A percentile compares a stretch with the other conserved stretches of the same genome.
These are phyloP conservation scores for Lathamus discolor DNA, from an alignment of 2,113 vertebrate species.

Conservation along the genomic window DNA sequence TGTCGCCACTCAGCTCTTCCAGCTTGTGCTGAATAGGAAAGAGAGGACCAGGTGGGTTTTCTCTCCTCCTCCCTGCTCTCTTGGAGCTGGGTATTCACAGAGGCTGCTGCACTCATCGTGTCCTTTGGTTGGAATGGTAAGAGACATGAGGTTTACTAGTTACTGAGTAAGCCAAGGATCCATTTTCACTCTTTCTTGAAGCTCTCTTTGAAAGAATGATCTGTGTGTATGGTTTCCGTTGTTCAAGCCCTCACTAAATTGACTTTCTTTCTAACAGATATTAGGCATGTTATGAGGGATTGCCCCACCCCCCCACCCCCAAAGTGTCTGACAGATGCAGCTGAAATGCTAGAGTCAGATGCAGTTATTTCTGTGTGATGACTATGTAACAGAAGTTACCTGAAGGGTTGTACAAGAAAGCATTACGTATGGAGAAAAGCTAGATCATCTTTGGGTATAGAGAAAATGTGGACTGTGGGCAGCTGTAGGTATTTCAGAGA, in stretches of 20 bases:
- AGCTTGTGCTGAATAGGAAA: background rate
- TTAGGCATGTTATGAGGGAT: background rate
- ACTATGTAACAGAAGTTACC: background rate
- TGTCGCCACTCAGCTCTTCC: background rate
- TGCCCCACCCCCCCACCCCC: background rate
- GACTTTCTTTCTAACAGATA: background rate
- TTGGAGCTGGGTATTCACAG: background rate
- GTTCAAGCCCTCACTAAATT: background rate
- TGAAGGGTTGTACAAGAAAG: background rate
- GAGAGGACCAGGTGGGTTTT: background rate
- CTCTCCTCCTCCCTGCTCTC: background rate
- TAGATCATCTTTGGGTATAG: background rate
- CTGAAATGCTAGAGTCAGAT: background rate
- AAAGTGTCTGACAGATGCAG: background rate
- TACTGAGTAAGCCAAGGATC: background rate
- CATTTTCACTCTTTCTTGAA: background rate
- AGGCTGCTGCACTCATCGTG: background rate
- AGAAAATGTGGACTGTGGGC: background rate
- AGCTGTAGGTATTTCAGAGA: background rate
- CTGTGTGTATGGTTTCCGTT: background rate
- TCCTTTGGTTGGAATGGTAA: background rate
- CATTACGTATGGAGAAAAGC: background rate
- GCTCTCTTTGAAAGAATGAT: background rate
- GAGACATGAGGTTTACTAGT: background rate
- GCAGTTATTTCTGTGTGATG: background rate